phyloP scores from a whole-genome alignment of 2,888 invertebrate species.

The Periphyllus acericola region DNA sequence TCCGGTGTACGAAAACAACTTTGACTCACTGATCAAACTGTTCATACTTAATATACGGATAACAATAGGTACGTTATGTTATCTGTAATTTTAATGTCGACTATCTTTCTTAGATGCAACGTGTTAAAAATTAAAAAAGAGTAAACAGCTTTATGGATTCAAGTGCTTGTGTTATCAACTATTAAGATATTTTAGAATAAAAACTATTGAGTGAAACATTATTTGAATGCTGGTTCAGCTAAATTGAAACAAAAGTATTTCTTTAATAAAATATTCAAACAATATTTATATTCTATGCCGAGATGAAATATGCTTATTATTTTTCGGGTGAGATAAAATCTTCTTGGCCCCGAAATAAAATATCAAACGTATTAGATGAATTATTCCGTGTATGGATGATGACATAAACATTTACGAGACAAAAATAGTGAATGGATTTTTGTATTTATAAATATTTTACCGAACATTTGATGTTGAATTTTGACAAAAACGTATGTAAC shows the following conservation, averaged over 20 bases:
- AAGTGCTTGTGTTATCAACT: slow-evolving; percentile 11
- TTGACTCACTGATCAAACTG: background rate
- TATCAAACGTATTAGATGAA: background rate
- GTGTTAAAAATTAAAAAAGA: slow-evolving; percentile 3
- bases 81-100: slow-evolving; percentile 16
- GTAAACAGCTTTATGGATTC: slow-evolving; percentile 13
- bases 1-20: too few species aligned
- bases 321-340: background rate
- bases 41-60: background rate
- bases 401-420: background rate
- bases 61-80: background rate
- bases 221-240: background rate
- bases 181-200: background rate
- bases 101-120: background rate
- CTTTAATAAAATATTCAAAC: background rate
- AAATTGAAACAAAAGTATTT: background rate
- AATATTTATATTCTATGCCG: background rate
- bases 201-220: background rate
- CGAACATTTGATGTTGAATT: background rate
- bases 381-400: background rate
- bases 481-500: background rate
- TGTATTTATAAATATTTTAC: background rate
- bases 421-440: background rate
- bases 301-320: background rate
- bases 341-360: background rate